These are phyloP conservation scores for Epinephelus malabaricus DNA, from an alignment of 2,797 vertebrate genomes.

Conservation along the genomic window DNA sequence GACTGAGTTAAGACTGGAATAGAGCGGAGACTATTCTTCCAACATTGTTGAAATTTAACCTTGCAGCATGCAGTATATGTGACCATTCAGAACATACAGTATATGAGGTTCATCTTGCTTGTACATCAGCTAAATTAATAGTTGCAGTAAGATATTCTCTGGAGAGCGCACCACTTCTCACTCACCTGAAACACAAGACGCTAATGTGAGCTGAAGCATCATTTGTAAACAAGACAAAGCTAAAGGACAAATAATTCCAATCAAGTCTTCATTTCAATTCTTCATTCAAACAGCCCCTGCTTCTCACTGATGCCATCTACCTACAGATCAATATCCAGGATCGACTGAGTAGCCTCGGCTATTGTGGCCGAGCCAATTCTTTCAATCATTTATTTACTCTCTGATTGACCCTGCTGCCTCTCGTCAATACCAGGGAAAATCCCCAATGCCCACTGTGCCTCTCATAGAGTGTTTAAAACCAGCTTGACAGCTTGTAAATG, in stretches of 20 bases:
- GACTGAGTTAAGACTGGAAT: background rate
- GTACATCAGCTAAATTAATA: conserved; percentile 11
- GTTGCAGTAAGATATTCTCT: conserved; percentile 30
- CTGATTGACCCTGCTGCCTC: conserved; percentile 80
- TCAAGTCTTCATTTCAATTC: conserved; percentile 70
- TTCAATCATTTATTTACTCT: conserved; percentile 88
- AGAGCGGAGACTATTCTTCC: background rate
- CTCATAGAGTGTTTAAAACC: conserved; percentile 76
- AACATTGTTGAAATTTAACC: conserved; percentile 17
- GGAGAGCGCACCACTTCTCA: conserved; percentile 20
- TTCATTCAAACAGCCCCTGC: conserved; percentile 70
- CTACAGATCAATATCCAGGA: conserved; percentile 81
- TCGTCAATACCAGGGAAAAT: conserved; percentile 72
- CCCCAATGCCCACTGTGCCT: conserved; percentile 64
- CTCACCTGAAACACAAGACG: conserved; percentile 24
- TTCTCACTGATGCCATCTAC: conserved; percentile 73
- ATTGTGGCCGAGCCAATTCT: conserved; percentile 79
- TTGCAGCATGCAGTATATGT: background rate
- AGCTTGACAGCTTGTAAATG: conserved; percentile 71
- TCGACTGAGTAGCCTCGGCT: conserved; percentile 79
- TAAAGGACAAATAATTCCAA: conserved; percentile 73
- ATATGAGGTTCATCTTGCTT: conserved; percentile 15
- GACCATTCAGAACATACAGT: background rate
- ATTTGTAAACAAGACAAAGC: conserved; percentile 71
- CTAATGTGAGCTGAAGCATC: conserved; percentile 63